Conservation (phyloP, 2,113 vertebrate genomes). For the Butastur rufipennis region DNA sequence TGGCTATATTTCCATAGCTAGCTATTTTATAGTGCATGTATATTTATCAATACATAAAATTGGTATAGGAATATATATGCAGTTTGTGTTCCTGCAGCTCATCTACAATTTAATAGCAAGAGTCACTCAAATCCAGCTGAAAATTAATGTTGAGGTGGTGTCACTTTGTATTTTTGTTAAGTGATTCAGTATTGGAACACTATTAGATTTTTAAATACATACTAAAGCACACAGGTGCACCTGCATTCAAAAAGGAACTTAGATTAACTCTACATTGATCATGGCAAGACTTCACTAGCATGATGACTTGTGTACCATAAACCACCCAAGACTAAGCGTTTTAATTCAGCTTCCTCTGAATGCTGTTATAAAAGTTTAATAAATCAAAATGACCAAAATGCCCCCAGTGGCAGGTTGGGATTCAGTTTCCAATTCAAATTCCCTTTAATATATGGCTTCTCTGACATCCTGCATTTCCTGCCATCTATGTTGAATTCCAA, state of each 20-base stretch:
- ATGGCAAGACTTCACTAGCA: conserved; percentile 1
- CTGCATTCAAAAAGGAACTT: conserved; percentile 24
- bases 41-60: background rate
- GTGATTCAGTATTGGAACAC: conserved; percentile 13
- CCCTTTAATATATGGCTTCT: conserved; percentile 77
- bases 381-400: conserved; percentile 87
- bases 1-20: background rate
- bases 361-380: conserved; percentile 81
- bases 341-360: conserved; percentile 76
- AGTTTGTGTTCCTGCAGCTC: background rate
- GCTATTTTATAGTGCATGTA: background rate
- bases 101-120: background rate
- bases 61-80: background rate
- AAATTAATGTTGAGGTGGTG: background rate
- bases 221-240: conserved; percentile 1
- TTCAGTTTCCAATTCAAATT: conserved; percentile 82
- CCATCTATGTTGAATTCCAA: conserved; percentile 73
- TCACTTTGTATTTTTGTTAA: conserved; percentile 16
- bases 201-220: conserved; percentile 24
- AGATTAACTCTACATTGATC: conserved; percentile 48
- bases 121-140: background rate
- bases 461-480: conserved; percentile 74
- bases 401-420: conserved; percentile 74
- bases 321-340: conserved; percentile 65
- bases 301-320: conserved; percentile 54